A percentile compares a stretch with the other conserved stretches of the same genome.
phyloP scores from a whole-genome alignment of 2,113 vertebrate species.

The Rhinolophus sinicus region DNA sequence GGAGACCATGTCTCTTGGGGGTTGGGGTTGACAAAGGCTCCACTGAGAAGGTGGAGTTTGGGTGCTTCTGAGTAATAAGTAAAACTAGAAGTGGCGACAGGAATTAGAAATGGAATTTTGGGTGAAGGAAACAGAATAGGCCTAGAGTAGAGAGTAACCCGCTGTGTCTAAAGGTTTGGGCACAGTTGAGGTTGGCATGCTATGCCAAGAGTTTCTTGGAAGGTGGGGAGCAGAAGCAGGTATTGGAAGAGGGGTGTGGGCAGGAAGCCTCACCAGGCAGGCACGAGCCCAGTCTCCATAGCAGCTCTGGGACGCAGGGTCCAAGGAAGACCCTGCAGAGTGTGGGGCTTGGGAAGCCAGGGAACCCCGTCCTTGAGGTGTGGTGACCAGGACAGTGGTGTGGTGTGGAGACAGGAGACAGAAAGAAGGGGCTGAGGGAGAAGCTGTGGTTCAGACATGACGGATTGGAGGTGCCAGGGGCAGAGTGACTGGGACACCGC shows the following conservation, averaged over 20 bases:
- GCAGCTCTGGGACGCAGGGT: background rate
- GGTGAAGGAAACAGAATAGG: background rate
- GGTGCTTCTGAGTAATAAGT: background rate
- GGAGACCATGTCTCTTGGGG: background rate
- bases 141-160: background rate
- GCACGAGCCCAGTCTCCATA: too few relatives aligned
- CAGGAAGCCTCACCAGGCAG: background rate
- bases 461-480: background rate
- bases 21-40: background rate
- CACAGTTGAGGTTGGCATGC: background rate
- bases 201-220: background rate
- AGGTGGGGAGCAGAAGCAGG: background rate
- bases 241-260: background rate
- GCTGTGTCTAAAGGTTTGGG: background rate
- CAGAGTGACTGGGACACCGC: background rate
- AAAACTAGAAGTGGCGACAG: background rate
- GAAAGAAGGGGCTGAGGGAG: background rate
- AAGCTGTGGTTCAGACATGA: background rate
- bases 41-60: background rate
- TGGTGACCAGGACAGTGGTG: background rate
- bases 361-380: background rate
- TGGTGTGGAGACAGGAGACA: background rate
- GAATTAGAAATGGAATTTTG: background rate
- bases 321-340: background rate
- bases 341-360: background rate